A percentile compares a stretch with the other conserved stretches of the same genome.
Evolutionary conservation across 30 jellyfish, hydroid and myxozoan species (phyloP).

Genomic region (Turritopsis rubra): DNA sequence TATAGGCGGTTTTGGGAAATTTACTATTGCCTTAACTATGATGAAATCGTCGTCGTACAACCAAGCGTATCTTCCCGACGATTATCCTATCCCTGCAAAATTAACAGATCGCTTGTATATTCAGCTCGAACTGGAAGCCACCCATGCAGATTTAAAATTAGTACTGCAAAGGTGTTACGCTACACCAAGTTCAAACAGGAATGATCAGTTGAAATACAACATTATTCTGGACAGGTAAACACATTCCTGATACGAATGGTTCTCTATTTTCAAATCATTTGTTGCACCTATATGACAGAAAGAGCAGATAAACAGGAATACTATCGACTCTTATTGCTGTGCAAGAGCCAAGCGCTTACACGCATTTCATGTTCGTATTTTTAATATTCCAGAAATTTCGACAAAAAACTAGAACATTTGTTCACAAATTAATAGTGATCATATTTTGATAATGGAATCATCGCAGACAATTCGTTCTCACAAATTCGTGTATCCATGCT

Average conservation of each 20-base stretch:
- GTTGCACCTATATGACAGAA: neutral
- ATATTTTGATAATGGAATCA: neutral
- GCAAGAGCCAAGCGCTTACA: too few relatives aligned
- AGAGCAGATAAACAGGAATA: neutral
- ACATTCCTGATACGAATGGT: neutral
- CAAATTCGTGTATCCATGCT: too few relatives aligned
- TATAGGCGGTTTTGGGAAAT: neutral
- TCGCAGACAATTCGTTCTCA: too few relatives aligned
- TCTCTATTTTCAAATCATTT: neutral
- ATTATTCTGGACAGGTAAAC: neutral
- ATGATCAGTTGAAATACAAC: neutral
- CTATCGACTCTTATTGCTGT: neutral
- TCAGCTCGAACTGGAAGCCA: neutral
- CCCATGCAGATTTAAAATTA: neutral
- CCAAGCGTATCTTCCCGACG: neutral
- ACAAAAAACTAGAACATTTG: neutral
- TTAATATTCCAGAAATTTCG: too few relatives aligned
- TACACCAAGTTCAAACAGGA: neutral
- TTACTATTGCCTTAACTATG: neutral
- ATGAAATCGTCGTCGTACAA: constrained; percentile 5
- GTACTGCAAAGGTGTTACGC: constrained; percentile 7
- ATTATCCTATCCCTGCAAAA: neutral
- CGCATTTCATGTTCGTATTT: too few relatives aligned
- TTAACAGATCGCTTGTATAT: neutral
- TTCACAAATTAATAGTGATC: neutral